Evolutionary conservation across 2,113 vertebrate species (phyloP).

Genomic region (Myotis brandtii): DNA sequence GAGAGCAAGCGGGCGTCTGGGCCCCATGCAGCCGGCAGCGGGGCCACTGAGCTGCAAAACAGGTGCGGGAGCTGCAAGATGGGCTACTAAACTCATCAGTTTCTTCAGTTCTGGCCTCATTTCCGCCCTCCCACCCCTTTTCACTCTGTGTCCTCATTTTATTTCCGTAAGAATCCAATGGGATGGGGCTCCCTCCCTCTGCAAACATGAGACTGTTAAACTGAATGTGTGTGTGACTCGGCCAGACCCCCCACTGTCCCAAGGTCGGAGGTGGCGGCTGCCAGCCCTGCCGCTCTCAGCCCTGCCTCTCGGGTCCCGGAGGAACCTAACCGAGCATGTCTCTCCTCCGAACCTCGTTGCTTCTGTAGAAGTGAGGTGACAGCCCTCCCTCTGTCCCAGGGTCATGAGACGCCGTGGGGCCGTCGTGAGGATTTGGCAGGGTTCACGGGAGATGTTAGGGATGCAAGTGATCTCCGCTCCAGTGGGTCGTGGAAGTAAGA

Average conservation of each 20-base stretch:
- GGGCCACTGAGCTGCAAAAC: no score
- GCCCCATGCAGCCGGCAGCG: rapidly evolving
- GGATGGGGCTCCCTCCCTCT: neutral
- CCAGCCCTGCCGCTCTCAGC: neutral
- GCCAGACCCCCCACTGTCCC: neutral
- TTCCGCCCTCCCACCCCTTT: neutral
- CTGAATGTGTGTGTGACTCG: neutral
- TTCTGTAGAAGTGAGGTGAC: neutral
- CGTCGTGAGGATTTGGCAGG: neutral
- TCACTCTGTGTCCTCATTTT: neutral
- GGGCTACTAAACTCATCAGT: no score
- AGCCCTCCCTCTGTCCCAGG: neutral
- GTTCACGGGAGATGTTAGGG: neutral
- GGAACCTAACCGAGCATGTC: neutral
- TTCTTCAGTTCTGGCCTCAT: no score
- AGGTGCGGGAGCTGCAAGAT: neutral
- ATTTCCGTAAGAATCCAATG: neutral
- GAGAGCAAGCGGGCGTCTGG: rapidly evolving
- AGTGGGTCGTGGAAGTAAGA: neutral
- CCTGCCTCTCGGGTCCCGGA: neutral
- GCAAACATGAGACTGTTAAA: neutral
- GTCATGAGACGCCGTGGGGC: neutral
- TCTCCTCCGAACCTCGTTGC: neutral
- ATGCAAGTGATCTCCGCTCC: neutral
- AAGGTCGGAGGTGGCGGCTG: neutral